A percentile compares a stretch with the other conserved stretches of the same genome.
phyloP scores from a whole-genome alignment of 2,797 vertebrate genomes.

The Sebastes cheni region DNA sequence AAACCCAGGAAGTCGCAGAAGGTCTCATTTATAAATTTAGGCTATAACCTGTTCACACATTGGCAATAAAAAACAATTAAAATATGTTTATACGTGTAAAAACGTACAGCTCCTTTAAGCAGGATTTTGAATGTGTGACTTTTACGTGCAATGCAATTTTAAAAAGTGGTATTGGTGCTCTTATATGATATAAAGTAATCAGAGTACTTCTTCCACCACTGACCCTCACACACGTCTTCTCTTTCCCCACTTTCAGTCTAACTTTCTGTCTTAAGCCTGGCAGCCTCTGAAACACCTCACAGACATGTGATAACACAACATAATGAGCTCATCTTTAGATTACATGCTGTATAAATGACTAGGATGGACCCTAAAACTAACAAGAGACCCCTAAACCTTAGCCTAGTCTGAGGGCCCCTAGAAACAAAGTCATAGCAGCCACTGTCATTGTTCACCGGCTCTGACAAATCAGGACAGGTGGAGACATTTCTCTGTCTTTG shows the following conservation, averaged over 20 bases:
- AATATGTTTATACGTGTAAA: too few relatives aligned
- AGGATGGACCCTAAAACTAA: conserved; percentile 50
- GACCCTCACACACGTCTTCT: neutral
- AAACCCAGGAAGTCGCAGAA: too few relatives aligned
- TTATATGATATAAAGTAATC: neutral
- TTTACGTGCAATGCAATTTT: too few relatives aligned
- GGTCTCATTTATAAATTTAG: too few relatives aligned
- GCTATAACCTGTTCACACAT: too few relatives aligned
- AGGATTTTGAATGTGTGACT: too few relatives aligned
- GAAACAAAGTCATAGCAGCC: conserved; percentile 5
- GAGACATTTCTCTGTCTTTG: conserved; percentile 63
- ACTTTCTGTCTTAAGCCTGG: neutral
- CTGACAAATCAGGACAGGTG: conserved; percentile 79
- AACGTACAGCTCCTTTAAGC: too few relatives aligned
- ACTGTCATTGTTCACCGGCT: conserved; percentile 52
- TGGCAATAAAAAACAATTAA: too few relatives aligned
- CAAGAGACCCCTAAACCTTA: conserved; percentile 38
- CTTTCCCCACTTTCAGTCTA: neutral
- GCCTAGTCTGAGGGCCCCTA: conserved; percentile 5
- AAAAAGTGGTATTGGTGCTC: neutral
- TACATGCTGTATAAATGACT: conserved; percentile 44
- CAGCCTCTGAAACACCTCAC: neutral
- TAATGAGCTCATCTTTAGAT: conserved; percentile 56
- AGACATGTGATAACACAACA: conserved; percentile 35
- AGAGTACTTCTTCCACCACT: neutral